phyloP scores from a whole-genome alignment of 2,888 invertebrate genomes.

The Hirtodrosophila trivittata region DNA sequence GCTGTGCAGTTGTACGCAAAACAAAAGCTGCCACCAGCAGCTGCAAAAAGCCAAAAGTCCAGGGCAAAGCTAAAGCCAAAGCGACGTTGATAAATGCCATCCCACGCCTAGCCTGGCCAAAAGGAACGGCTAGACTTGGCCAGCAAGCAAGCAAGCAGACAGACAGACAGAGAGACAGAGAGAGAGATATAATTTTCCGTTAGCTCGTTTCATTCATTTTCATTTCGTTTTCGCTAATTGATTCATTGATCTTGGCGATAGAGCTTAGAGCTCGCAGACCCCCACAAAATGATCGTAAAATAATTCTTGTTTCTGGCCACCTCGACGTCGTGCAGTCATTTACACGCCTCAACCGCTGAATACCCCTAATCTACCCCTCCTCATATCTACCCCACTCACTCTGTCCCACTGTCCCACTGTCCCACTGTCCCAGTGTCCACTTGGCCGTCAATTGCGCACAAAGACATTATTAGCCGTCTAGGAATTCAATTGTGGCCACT shows the following conservation, averaged over 20 bases:
- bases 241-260: constrained; percentile 78
- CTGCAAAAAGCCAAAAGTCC: constrained; percentile 21
- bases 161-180: too few species aligned
- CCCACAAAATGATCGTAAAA: constrained; percentile 56
- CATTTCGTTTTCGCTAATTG: constrained; percentile 71
- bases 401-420: not conserved
- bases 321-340: not conserved
- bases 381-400: not conserved
- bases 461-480: constrained; percentile 76
- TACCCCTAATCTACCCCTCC: not conserved
- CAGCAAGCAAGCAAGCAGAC: constrained; percentile 10
- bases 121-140: constrained; percentile 4
- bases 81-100: constrained; percentile 81
- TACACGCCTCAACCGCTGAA: not conserved
- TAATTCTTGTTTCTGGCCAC: constrained; percentile 58
- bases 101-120: constrained; percentile 69
- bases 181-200: constrained; percentile 20
- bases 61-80: constrained; percentile 38
- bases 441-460: constrained; percentile 76
- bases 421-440: constrained; percentile 22
- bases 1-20: constrained; percentile 18
- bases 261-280: constrained; percentile 25
- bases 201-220: constrained; percentile 63
- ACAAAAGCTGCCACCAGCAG: constrained; percentile 25
- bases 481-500: constrained; percentile 78